phyloP scores from a whole-genome alignment of 92 coral and sea anemone species.

The Epizoanthus scotinus region DNA sequence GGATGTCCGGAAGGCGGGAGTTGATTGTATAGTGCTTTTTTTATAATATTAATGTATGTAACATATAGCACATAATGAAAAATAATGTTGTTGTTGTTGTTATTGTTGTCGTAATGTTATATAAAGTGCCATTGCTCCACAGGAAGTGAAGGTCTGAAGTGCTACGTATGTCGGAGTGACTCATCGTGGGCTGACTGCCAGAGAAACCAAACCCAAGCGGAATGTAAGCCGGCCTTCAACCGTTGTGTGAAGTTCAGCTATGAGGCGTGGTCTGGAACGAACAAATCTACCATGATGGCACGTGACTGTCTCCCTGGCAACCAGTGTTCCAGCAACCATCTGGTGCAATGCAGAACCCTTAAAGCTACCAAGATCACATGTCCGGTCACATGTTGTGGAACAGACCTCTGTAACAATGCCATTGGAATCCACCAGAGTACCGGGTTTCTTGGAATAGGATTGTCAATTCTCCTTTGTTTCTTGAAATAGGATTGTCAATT shows the following conservation, averaged over 20 bases:
- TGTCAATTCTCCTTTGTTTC: too few relatives aligned
- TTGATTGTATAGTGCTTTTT: too few relatives aligned
- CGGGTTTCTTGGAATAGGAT: too few relatives aligned
- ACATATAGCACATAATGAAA: too few relatives aligned
- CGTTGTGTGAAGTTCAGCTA: background rate
- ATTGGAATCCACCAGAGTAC: background rate
- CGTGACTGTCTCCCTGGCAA: slow-evolving; percentile 11
- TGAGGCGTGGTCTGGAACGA: background rate
- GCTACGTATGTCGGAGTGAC: background rate
- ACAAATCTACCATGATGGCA: slow-evolving; percentile 10
- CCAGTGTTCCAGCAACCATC: slow-evolving; percentile 1
- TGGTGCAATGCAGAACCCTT: background rate
- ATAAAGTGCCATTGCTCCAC: background rate
- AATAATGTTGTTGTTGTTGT: too few relatives aligned
- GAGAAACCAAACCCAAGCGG: background rate
- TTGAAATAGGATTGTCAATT: too few relatives aligned
- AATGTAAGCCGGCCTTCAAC: background rate
- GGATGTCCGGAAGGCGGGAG: too few relatives aligned
- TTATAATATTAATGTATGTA: too few relatives aligned
- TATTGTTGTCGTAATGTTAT: too few relatives aligned
- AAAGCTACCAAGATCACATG: background rate
- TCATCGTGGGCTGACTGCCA: background rate
- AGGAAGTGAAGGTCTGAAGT: slow-evolving; percentile 2
- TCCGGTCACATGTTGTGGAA: slow-evolving; percentile 7
- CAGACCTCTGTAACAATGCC: background rate